Conservation (phyloP, 35 echinoderm and acorn worm species). For the Stichopus chloronotus region DNA sequence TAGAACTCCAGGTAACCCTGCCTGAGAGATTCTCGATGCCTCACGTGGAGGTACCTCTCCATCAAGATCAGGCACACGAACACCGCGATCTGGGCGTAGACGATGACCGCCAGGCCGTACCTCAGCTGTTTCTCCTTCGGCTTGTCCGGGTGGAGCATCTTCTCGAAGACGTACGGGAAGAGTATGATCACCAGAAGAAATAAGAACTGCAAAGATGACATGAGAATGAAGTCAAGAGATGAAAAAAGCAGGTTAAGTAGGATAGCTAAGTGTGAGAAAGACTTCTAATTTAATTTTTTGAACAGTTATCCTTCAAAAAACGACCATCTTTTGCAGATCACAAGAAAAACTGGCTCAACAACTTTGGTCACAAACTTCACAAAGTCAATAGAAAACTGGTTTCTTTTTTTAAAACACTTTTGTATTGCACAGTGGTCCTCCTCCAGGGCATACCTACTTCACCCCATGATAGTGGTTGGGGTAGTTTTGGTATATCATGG, state of each 20-base stretch:
- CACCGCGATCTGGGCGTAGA: slow-evolving; percentile 43
- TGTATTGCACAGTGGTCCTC: no score
- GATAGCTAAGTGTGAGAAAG: neutral
- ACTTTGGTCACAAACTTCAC: no score
- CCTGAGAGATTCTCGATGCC: slow-evolving; percentile 59
- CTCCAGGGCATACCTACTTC: no score
- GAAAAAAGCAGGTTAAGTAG: neutral
- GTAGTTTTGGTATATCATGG: no score
- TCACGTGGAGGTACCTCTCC: slow-evolving; percentile 64
- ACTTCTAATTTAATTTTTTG: no score
- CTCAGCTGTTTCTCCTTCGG: neutral
- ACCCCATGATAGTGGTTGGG: no score
- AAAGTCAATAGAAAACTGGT: no score
- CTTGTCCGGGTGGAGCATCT: neutral
- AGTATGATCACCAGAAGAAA: slow-evolving; percentile 24
- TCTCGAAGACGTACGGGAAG: slow-evolving; percentile 30
- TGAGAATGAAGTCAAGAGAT: neutral
- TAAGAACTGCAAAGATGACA: neutral
- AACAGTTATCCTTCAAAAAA: no score
- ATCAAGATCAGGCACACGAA: slow-evolving; percentile 38
- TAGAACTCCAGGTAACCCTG: slow-evolving; percentile 74
- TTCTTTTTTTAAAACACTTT: no score
- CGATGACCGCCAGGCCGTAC: slow-evolving; percentile 27
- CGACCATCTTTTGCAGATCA: no score
- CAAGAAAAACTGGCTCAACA: no score